Evolutionary conservation across 2,113 vertebrate genomes (phyloP).

Genomic region (Dryoscopus gambensis): DNA sequence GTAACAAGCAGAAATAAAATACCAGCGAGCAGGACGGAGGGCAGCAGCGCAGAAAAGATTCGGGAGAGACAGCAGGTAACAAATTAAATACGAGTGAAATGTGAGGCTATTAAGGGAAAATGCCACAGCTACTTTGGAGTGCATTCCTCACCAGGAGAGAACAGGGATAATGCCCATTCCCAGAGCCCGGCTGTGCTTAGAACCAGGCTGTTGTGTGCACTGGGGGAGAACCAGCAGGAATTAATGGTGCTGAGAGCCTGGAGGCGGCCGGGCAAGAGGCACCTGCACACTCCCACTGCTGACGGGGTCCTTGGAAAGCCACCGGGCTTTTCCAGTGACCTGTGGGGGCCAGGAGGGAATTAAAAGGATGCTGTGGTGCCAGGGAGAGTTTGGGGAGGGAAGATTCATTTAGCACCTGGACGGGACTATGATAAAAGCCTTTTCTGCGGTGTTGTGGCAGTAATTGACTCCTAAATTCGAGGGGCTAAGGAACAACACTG

Average conservation of each 20-base stretch:
- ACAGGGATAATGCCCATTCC: neutral
- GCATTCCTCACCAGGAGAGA: neutral
- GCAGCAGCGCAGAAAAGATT: conserved; percentile 32
- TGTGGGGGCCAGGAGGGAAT: neutral
- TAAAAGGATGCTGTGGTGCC: neutral
- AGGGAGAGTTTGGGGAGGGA: neutral
- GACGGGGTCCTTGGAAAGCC: neutral
- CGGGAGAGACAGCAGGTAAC: neutral
- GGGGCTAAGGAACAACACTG: neutral
- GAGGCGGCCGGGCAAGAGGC: neutral
- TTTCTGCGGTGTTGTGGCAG: neutral
- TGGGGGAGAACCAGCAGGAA: neutral
- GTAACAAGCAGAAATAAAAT: conserved; percentile 29
- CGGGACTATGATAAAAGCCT: neutral
- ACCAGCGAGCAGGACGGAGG: neutral
- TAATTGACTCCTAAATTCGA: neutral
- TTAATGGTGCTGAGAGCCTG: neutral
- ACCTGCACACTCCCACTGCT: neutral
- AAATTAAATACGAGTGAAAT: conserved; percentile 34
- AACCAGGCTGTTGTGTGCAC: neutral
- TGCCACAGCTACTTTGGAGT: neutral
- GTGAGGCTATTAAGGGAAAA: neutral
- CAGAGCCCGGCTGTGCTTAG: neutral
- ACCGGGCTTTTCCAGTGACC: neutral
- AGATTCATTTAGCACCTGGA: neutral